Conservation (phyloP, 2,888 invertebrate species). For the Phymatocera aterrima region DNA sequence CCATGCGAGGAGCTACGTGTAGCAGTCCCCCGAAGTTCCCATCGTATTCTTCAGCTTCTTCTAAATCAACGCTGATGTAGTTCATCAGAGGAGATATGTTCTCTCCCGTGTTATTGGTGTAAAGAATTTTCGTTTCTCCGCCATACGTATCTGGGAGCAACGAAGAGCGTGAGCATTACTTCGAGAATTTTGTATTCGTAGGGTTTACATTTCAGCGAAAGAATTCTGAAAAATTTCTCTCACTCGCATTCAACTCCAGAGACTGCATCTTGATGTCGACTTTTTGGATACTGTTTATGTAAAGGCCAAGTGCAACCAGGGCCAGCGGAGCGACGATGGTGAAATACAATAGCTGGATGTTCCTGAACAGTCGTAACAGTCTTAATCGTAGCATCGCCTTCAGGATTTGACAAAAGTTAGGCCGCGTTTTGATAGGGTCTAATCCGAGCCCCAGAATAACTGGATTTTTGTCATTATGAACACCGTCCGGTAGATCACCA, state of each 20-base stretch:
- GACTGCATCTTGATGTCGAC: constrained; percentile 81
- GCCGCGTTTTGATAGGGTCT: constrained; percentile 81
- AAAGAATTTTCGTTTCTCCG: constrained; percentile 78
- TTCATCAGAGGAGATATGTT: constrained; percentile 70
- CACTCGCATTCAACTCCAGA: constrained; percentile 78
- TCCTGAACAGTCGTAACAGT: constrained; percentile 81
- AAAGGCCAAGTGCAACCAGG: constrained; percentile 83
- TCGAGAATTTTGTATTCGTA: neutral
- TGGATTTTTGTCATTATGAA: constrained; percentile 76
- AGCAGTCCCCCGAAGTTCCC: constrained; percentile 82
- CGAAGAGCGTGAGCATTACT: neutral
- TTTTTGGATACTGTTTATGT: constrained; percentile 80
- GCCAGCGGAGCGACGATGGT: constrained; percentile 84
- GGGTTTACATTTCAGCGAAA: neutral
- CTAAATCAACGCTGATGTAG: constrained; percentile 66
- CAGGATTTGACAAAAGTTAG: constrained; percentile 80
- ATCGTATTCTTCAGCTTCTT: constrained; percentile 77
- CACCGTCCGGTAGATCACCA: constrained; percentile 73
- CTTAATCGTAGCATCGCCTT: constrained; percentile 83
- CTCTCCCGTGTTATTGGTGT: constrained; percentile 78
- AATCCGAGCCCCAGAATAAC: constrained; percentile 78
- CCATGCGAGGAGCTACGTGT: constrained; percentile 81
- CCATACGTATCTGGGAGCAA: constrained; percentile 76
- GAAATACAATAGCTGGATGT: constrained; percentile 84
- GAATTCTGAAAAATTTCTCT: constrained; percentile 33